Percentiles rank a stretch among this genome's conserved stretches.
Evolutionary conservation across 2,797 vertebrate species (phyloP).

Genomic region (Sebastes dallii): DNA sequence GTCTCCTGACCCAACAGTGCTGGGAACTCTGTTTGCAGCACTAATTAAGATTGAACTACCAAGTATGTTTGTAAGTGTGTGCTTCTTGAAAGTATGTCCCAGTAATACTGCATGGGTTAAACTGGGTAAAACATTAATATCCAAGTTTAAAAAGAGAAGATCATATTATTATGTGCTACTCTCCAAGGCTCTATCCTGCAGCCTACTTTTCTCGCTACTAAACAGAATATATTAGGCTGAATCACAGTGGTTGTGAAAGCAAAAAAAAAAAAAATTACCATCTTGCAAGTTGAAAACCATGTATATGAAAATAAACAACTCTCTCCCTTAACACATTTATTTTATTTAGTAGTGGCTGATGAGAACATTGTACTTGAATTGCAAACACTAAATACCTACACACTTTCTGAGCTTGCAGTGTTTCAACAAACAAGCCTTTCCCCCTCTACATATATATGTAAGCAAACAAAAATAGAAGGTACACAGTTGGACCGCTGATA

Average conservation of each 20-base stretch:
- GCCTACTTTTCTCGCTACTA: slow-evolving; percentile 27
- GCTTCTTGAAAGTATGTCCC: not conserved
- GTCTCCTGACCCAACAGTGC: slow-evolving; percentile 5
- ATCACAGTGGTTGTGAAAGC: slow-evolving; percentile 26
- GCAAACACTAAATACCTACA: slow-evolving; percentile 79
- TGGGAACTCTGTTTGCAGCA: not conserved
- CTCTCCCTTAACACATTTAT: slow-evolving; percentile 76
- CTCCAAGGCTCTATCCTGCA: slow-evolving; percentile 15
- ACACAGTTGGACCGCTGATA: slow-evolving; percentile 68
- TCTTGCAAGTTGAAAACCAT: slow-evolving; percentile 43
- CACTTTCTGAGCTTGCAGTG: slow-evolving; percentile 61
- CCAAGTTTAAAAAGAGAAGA: not conserved
- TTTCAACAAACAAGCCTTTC: slow-evolving; percentile 68
- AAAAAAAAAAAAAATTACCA: slow-evolving; percentile 9
- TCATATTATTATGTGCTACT: slow-evolving; percentile 8
- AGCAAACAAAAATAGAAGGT: slow-evolving; percentile 70
- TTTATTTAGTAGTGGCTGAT: slow-evolving; percentile 78
- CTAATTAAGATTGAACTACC: slow-evolving; percentile 31
- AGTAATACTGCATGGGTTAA: slow-evolving; percentile 14
- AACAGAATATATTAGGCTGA: slow-evolving; percentile 32
- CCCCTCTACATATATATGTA: slow-evolving; percentile 60
- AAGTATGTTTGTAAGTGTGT: not conserved
- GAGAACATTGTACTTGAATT: slow-evolving; percentile 79
- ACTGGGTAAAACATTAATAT: slow-evolving; percentile 26
- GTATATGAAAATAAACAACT: slow-evolving; percentile 66